A percentile compares a stretch with the other conserved stretches of the same genome.
phyloP scores from a whole-genome alignment of 1,140 invertebrate genomes.

The Steinernema khuongi region DNA sequence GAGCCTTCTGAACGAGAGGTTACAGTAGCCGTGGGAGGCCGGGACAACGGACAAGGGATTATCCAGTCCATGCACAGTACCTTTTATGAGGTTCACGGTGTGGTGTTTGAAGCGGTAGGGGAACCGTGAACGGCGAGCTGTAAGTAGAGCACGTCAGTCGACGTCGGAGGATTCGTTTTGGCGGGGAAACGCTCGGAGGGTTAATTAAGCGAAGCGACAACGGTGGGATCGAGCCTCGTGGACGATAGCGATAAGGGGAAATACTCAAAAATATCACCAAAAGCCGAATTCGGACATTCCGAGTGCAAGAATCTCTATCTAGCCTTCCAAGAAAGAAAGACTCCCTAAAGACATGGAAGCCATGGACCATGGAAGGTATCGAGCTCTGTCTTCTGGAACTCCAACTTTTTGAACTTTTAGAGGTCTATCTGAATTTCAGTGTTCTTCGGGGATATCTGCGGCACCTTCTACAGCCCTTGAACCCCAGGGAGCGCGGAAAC shows the following conservation, averaged over 20 bases:
- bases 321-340: too few relatives aligned
- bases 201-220: neutral
- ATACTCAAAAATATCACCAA: too few relatives aligned
- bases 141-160: conserved; percentile 15
- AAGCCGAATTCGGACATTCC: too few relatives aligned
- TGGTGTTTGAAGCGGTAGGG: conserved; percentile 59
- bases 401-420: neutral
- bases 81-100: conserved; percentile 55
- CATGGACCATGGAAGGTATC: too few relatives aligned
- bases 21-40: neutral
- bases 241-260: too few relatives aligned
- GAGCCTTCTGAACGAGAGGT: conserved; percentile 31
- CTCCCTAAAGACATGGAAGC: too few relatives aligned
- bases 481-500: neutral
- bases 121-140: conserved; percentile 51
- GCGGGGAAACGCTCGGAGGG: neutral
- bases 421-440: too few relatives aligned
- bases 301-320: too few relatives aligned
- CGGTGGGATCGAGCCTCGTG: too few relatives aligned
- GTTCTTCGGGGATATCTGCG: too few relatives aligned
- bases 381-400: neutral
- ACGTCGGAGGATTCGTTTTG: neutral
- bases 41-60: conserved; percentile 14
- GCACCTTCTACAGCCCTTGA: too few relatives aligned
- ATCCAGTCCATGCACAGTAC: conserved; percentile 27